Evolutionary conservation across 1,140 invertebrate species (phyloP), one percentile per base, ranked within the genome.

Genomic region (Drosophila carrolli): DNA sequence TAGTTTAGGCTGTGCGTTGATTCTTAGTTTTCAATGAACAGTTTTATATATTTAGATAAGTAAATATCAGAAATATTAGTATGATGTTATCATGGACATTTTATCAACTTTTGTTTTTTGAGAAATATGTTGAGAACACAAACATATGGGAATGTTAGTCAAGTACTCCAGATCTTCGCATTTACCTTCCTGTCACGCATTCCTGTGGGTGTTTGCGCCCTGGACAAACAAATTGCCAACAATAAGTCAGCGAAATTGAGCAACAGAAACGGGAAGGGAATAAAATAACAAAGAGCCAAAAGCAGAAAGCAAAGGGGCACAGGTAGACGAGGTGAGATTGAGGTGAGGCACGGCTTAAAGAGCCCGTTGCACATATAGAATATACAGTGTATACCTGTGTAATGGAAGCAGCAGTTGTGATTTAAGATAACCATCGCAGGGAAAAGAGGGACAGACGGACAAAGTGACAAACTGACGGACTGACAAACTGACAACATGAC

Each of bases 161-260:
- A 23, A 7, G 8, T 32, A 32, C 29, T 32, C 8, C 29, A 35
- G 10, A 48, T 13, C 32, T 32, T 19, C 32, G 5, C 54, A 16
- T 58, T n/a, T 19, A 19, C 27, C 41, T 43, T 13, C 10, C 41
- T 6, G 10, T 35, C 19, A 14, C 16, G 11, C 41, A 53, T 19
- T 38, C 19, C n/a, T 13, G 46, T 14, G 37, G 29, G 59, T 63
- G 63, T 61, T 55, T 35, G 35, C 14, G n/a, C 6, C 19, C 16
- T n/a, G 23, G 37, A 11, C 50, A 56, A 62, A 72, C 67, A 73
- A 75, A 73, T 72, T 73, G 50, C 72, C 72, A 73, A 46, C 72
- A 73, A 73, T 75, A 73, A 75, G 57, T 75, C 72, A 73, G 68
- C 72, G 38, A 50, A 71, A 48, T 73, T 74, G 71, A 62, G 67